Evolutionary conservation across 2,888 invertebrate genomes (phyloP), one percentile per base, ranked within the genome.

Genomic region (Ophonus ardosiacus): DNA sequence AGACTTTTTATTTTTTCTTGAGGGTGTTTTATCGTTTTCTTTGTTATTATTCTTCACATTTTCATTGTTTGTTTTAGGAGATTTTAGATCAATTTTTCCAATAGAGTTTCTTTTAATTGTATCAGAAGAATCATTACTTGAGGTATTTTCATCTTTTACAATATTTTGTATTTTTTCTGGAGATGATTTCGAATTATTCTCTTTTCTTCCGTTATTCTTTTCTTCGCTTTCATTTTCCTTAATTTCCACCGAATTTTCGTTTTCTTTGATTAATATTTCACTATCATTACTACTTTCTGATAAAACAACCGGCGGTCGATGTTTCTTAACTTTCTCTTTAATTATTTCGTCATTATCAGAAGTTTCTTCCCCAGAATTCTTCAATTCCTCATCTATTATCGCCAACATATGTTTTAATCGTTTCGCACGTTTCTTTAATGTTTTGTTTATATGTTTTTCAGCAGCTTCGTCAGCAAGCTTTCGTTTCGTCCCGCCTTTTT

Each of bases 361-460:
- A 74, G 80, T n/a, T 51, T 84, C 82, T 79, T 85, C 56, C 8
- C 71, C 63, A 65, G 81, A 81, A 51, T 81, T 65, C 18, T 43
- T 31, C 51, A 63, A 18, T 21, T 86, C 38, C 87, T 90, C 87
- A 81, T 88, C 88, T 57, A 90, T 89, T 85, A 90, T 90, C 38
- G 89, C 88, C 31, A 93, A 89, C 90, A 94, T 91, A 78, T 88
- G 90, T 88, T 93, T 94, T 68, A 95, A 90, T 86, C 91, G 91
- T 88, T 94, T 94, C 18, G 94, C 93, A 82, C 96, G 91, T 88
- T 93, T 93, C 13, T 94, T 92, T 90, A 96, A 90, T 89, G 93
- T 92, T 56, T 91, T 90, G 85, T 93, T 93, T 15, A 95, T 93
- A 87, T 90, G 92, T 79, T 92, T 92, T 74, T 93, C 94, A 81